Evolutionary conservation across 1,140 invertebrate species (phyloP).

Genomic region (Sweltsa coloradensis): DNA sequence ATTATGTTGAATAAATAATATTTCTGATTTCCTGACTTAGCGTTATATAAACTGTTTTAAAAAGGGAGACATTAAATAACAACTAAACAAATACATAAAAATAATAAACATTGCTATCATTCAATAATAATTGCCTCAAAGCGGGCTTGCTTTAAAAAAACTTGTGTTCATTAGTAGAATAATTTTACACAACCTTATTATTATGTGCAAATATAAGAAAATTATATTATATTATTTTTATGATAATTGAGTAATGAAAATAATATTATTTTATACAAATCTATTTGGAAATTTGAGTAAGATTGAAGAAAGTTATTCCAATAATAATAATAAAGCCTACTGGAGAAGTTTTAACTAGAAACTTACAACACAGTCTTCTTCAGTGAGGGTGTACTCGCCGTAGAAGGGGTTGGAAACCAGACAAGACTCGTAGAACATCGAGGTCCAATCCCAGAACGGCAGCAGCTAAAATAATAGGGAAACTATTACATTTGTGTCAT

Average conservation of each 20-base stretch:
- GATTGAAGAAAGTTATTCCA: background rate
- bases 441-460: conserved; percentile 70
- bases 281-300: background rate
- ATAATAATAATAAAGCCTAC: too few relatives aligned
- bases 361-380: conserved; percentile 44
- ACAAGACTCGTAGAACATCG: conserved; percentile 58
- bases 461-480: too few relatives aligned
- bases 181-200: background rate
- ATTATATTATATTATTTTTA: background rate
- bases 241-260: background rate
- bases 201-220: background rate
- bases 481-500: too few relatives aligned
- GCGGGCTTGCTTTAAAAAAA: too few relatives aligned
- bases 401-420: conserved; percentile 53
- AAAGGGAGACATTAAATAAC: too few relatives aligned
- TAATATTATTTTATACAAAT: background rate
- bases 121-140: too few relatives aligned
- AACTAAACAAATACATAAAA: too few relatives aligned
- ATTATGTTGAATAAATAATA: too few relatives aligned
- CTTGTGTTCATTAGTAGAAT: background rate
- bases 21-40: too few relatives aligned
- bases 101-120: too few relatives aligned
- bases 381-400: conserved; percentile 32
- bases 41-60: too few relatives aligned
- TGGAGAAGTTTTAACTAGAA: background rate